Evolutionary conservation across 2,797 vertebrate species (phyloP), one percentile per base, ranked within the genome.

Genomic region (Ficedula albicollis): DNA sequence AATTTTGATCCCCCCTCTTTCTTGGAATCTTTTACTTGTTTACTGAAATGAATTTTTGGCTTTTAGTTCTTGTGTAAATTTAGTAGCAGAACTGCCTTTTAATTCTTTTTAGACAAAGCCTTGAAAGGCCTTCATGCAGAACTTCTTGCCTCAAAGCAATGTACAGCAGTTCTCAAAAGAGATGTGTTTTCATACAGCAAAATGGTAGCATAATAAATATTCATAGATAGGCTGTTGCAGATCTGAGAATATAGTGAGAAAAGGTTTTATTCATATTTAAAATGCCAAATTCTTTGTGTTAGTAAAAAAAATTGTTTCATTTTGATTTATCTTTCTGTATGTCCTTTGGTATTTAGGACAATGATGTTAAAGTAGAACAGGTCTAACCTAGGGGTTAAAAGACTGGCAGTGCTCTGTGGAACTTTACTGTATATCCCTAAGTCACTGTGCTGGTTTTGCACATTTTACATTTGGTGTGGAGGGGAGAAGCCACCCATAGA

Each of bases 21-120:
- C 38, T 67, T 73, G 32, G 58, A 90, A 90, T 81, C 1, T 64
- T 78, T 86, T 91, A 60, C 87, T 89, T 94, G 49, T 93, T 92
- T 87, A 86, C 39, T 54, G 46, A 75, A 58, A 81, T 84, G 36
- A 90, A 32, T 36, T 86, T 80, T 62, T 68, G 19, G 17, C 26
- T 86, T 23, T 51, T 92, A 63, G 58, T 66, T 81, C 7, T 52
- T 64, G 26, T 86, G 49, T 72, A 68, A 93, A 84, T 90, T 84
- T 44, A 51, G 54, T n/a, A 84, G 34, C 15, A 81, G 43, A 39
- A 46, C 34, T 64, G 11, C 3, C 36, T 72, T 90, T 72, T 72
- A 64, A 49, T 63, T 83, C 21, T 49, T 78, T 83, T 76, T 60
- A 78, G 15, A 46, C 38, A 29, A 68, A 90, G 22, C 25, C 19